Percentiles rank a stretch among this genome's conserved stretches.
Evolutionary conservation across 2,113 vertebrate genomes (phyloP).

Genomic region (Cyrtonyx montezumae): DNA sequence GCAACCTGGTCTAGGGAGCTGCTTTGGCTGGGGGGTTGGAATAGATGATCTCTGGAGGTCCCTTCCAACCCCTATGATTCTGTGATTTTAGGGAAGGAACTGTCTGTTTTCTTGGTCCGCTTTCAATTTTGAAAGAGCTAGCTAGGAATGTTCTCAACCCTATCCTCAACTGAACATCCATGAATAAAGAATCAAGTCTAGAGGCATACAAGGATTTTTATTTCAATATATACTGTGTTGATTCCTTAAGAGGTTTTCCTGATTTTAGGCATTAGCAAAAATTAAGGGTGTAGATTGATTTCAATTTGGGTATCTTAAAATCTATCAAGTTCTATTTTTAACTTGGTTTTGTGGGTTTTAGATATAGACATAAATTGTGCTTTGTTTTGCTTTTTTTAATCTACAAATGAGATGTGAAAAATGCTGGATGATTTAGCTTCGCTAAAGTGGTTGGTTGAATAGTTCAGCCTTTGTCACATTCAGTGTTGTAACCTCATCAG

Average conservation of each 20-base stretch:
- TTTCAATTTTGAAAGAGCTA: neutral
- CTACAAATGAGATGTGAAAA: neutral
- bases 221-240: neutral
- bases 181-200: neutral
- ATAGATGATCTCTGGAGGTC: too few species aligned
- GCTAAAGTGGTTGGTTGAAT: neutral
- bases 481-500: neutral
- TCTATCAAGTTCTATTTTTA: neutral
- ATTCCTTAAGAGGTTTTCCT: neutral
- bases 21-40: too few species aligned
- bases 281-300: neutral
- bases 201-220: neutral
- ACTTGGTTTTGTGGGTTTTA: neutral
- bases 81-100: neutral
- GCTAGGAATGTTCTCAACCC: neutral
- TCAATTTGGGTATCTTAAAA: neutral
- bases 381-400: neutral
- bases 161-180: neutral
- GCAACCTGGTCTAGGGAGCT: too few species aligned
- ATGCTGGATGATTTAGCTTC: neutral
- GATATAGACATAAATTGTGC: neutral
- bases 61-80: too few species aligned
- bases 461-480: neutral
- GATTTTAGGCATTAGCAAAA: neutral
- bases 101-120: neutral